These are phyloP conservation scores for Cariama cristata DNA, from an alignment of 2,113 vertebrate genomes.

Conservation along the genomic window DNA sequence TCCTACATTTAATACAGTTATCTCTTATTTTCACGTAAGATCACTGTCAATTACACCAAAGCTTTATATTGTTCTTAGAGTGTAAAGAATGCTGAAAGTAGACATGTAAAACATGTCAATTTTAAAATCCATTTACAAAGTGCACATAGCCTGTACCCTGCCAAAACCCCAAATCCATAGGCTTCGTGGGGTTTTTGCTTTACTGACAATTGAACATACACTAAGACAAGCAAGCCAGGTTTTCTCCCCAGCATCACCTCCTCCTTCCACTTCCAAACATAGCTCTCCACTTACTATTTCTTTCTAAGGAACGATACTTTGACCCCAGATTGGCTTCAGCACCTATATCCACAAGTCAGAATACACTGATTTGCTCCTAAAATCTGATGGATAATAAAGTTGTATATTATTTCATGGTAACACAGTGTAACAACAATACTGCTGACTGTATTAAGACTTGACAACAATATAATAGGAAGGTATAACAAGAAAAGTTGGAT, in stretches of 20 bases:
- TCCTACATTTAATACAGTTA: not conserved
- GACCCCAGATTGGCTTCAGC: not conserved
- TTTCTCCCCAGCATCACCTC: not conserved
- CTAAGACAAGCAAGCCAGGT: not conserved
- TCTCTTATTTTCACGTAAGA: not conserved
- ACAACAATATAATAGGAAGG: not conserved
- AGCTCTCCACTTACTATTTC: not conserved
- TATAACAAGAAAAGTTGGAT: not conserved
- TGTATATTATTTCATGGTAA: not conserved
- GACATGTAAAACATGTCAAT: fast-evolving
- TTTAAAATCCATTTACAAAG: not conserved
- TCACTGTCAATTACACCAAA: not conserved
- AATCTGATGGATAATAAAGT: not conserved
- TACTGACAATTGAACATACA: not conserved
- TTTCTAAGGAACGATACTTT: not conserved
- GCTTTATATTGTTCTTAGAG: not conserved
- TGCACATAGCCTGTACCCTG: not conserved
- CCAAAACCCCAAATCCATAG: not conserved
- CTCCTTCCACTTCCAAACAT: not conserved
- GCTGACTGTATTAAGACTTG: not conserved
- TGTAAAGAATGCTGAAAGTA: not conserved
- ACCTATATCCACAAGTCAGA: not conserved
- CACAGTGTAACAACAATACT: not conserved
- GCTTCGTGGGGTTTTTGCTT: not conserved
- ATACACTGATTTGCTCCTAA: not conserved